Evolutionary conservation across 2,797 vertebrate species (phyloP), one percentile per base, ranked within the genome.

Genomic region (Cichlasoma orientale): DNA sequence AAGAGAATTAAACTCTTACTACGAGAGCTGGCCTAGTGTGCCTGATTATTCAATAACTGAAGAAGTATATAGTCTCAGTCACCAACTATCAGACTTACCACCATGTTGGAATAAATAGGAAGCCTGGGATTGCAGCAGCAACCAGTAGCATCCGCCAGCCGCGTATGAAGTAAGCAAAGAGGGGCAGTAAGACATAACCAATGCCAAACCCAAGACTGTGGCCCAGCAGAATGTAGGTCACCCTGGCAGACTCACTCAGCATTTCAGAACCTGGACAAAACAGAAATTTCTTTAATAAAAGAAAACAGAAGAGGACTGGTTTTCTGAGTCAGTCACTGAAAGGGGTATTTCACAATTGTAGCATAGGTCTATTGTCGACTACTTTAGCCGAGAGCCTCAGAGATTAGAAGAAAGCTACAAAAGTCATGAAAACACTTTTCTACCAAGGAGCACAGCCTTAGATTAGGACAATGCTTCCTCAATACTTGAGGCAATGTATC

Each of bases 121-220:
- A 50, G 63, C 41, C 63, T 68, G 96, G 96, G 56, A 95, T 7
- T 0, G 95, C 95, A 29, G 95, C 89, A 0, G 94, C 95, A 88
- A 97, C 84, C 47, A 96, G 93, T 88, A 97, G 90, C 90, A 92
- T 95, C 88, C 95, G 84, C 97, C 97, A 97, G 84, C 92, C 95
- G 68, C 94, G 82, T 88, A 97, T 91, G 88, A 97, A 96, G 92
- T 94, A 97, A 33, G 95, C 96, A 44, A 94, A 87, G 2, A 97
- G 72, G 0, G 96, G 95, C 84, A 97, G 90, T 82, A 96, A 23
- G 92, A 96, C 95, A 84, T 94, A 97, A 76, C 96, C 96, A 68
- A 97, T 7, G 0, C 95, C 94, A 3, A 93, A 97, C 58, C 95
- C 96, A 21, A 96, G 80, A 87, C 93, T 94, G 56, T 95, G 95